phyloP scores from a whole-genome alignment of 1,140 invertebrate genomes.

The Lucilia sericata region DNA sequence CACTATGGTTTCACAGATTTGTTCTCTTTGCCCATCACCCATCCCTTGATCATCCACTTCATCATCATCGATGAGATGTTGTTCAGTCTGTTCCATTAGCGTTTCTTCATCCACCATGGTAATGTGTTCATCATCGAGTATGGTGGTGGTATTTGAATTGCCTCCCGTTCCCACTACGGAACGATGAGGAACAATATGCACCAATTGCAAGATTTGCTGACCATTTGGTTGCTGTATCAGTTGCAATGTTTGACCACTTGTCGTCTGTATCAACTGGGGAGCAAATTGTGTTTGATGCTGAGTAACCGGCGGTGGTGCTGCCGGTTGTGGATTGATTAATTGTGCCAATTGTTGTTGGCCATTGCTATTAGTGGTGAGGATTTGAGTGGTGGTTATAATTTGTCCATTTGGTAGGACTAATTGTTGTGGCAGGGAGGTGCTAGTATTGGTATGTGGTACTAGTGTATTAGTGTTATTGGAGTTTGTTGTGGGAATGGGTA shows the following conservation, averaged over 20 bases:
- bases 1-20: constrained; percentile 59
- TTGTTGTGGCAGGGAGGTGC: constrained; percentile 56
- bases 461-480: constrained; percentile 46
- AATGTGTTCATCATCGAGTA: constrained; percentile 58
- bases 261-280: constrained; percentile 61
- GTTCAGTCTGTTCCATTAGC: constrained; percentile 44
- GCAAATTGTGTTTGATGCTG: constrained; percentile 57
- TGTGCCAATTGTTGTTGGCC: constrained; percentile 43
- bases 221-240: constrained; percentile 65
- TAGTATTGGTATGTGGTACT: constrained; percentile 45
- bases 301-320: too few relatives aligned
- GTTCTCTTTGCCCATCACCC: constrained; percentile 25
- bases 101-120: constrained; percentile 53
- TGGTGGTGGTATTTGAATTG: constrained; percentile 47
- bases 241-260: constrained; percentile 62
- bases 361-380: constrained; percentile 54
- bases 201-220: constrained; percentile 62
- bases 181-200: constrained; percentile 59
- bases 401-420: constrained; percentile 66
- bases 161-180: constrained; percentile 44
- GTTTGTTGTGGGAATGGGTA: not conserved
- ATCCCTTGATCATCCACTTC: constrained; percentile 52
- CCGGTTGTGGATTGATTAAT: constrained; percentile 56
- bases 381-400: constrained; percentile 64
- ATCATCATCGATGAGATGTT: constrained; percentile 51